Evolutionary conservation across 2,888 invertebrate species (phyloP), one percentile per base, ranked within the genome.

Genomic region (Priocnemis perturbator): DNA sequence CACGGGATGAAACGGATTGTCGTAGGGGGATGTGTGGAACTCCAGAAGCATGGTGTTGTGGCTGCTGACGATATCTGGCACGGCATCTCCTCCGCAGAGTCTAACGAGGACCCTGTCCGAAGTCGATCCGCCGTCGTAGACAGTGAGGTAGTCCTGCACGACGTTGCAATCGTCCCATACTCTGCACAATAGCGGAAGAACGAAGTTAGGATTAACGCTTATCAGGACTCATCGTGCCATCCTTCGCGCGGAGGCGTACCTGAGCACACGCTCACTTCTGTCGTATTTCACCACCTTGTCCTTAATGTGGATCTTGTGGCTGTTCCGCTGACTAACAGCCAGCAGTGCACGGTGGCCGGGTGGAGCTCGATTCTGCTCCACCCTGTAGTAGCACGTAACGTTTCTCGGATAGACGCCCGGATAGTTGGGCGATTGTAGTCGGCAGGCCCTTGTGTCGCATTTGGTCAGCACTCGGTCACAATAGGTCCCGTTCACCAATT

Each of bases 371-470:
- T 91, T 91, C 82, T 92, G 92, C 88, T 92, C 93, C 71, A 94
- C 92, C 81, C 93, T 91, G 90, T 94, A 95, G 87, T 94, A 93
- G 89, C 95, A 95, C 79, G 95, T 95, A 73, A 96, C 94, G 89
- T 96, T 96, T 70, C 96, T 91, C 4, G 96, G 96, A 89, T 97
- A 97, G 77, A 96, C 93, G 62, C 97, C 97, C 14, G 96, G 96
- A 89, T 95, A 97, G 91, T 97, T 97, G 14, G 97, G 97, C 23
- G 96, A 96, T 89, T 95, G 95, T 71, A 96, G 93, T 73, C 95
- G 93, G 89, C 94, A 95, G 56, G 90, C 89, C 60, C 90, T 88
- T 69, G 93, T 91, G 89, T 94, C 94, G 88, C 96, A 96, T 87
- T 94, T 93, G 84, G 94, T 94, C 82, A 95, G 92, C 81, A 95